Evolutionary conservation across 2,888 invertebrate genomes (phyloP).

Genomic region (Myopa testacea): DNA sequence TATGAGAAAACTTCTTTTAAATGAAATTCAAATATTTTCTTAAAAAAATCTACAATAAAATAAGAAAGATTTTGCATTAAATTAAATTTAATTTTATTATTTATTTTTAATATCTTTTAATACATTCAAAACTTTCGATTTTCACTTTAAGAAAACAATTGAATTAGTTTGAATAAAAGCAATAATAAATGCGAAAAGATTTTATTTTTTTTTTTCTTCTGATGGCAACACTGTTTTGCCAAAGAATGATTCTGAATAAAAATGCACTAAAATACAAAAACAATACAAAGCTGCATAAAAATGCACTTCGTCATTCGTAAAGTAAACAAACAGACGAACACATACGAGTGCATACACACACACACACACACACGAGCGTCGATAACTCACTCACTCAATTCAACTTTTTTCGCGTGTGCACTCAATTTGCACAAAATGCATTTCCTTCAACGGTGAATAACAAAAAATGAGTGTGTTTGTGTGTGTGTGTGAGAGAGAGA

Average conservation of each 20-base stretch:
- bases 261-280: not conserved
- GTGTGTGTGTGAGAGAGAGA: not conserved
- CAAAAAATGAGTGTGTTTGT: not conserved
- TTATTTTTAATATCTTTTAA: too few relatives aligned
- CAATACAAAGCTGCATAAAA: constrained; percentile 24
- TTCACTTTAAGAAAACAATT: too few relatives aligned
- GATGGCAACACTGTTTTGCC: not conserved
- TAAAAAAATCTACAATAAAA: too few relatives aligned
- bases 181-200: not conserved
- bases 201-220: not conserved
- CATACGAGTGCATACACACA: not conserved
- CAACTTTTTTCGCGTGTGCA: constrained; percentile 8
- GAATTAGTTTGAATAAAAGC: too few relatives aligned
- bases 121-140: too few relatives aligned
- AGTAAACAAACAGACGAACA: not conserved
- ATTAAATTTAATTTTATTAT: too few relatives aligned
- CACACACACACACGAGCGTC: not conserved
- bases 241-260: not conserved
- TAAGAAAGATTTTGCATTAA: too few relatives aligned
- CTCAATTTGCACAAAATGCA: constrained; percentile 20
- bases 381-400: not conserved
- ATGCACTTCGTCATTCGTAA: constrained; percentile 5
- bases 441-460: constrained; percentile 12
- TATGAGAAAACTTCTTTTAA: too few relatives aligned
- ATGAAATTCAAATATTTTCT: too few relatives aligned